Percentiles rank a stretch among this genome's conserved stretches.
Evolutionary conservation across 2,797 vertebrate species (phyloP).

Genomic region (Amblyraja radiata): DNA sequence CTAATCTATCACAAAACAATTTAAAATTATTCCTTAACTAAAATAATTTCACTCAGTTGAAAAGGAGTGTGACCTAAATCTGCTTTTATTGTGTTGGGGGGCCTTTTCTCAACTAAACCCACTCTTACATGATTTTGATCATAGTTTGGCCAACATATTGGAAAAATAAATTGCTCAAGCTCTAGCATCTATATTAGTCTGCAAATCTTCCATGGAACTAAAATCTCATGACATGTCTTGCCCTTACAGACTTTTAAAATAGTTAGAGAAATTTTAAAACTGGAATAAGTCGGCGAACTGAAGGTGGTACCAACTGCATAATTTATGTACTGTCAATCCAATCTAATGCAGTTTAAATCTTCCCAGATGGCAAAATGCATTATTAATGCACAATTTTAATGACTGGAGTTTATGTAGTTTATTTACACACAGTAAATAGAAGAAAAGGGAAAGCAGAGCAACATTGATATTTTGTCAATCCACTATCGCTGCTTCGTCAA

Average conservation of each 20-base stretch:
- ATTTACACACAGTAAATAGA: conserved; percentile 28
- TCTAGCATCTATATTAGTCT: neutral
- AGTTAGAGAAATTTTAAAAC: neutral
- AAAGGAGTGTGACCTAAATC: neutral
- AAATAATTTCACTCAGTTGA: neutral
- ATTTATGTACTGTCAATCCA: conserved; percentile 28
- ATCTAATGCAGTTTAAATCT: conserved; percentile 37
- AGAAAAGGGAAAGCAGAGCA: neutral
- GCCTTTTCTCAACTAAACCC: neutral
- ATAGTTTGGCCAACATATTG: neutral
- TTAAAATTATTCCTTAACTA: neutral
- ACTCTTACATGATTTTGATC: neutral
- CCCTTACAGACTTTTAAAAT: conserved; percentile 10
- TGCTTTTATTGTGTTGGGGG: neutral
- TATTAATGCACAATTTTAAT: conserved; percentile 38
- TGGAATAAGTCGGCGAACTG: conserved; percentile 18
- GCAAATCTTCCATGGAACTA: neutral
- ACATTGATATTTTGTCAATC: neutral
- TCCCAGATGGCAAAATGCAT: conserved; percentile 35
- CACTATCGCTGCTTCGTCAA: neutral
- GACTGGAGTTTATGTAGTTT: conserved; percentile 34
- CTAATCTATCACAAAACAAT: neutral
- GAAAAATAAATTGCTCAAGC: neutral
- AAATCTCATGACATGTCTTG: neutral
- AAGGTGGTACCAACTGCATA: conserved; percentile 24